Conservation (phyloP, 2,888 invertebrate species). For the Pseudococcus jackbeardsleyi region DNA sequence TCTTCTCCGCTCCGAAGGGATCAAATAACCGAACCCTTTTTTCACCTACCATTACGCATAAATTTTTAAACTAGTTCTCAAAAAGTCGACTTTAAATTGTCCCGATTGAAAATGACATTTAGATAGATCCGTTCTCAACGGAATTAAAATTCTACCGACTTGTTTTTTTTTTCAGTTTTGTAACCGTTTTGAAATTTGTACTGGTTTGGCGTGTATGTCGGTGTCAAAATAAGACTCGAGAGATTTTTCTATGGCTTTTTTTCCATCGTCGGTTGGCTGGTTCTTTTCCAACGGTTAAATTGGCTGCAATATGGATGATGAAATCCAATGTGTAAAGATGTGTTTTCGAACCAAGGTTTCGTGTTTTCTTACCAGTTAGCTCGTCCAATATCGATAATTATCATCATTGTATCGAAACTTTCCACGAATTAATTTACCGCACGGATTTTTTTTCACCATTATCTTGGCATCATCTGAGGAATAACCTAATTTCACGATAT, state of each 20-base stretch:
- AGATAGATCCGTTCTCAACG: conserved; percentile 37
- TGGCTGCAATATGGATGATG: not conserved
- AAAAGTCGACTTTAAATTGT: conserved; percentile 50
- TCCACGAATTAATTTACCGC: conserved; percentile 35
- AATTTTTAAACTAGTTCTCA: conserved; percentile 47
- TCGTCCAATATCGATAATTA: not conserved
- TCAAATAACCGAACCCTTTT: conserved; percentile 55
- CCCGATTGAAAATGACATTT: conserved; percentile 45
- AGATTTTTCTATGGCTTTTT: conserved; percentile 19
- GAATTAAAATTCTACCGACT: conserved; percentile 50
- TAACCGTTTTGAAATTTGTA: conserved; percentile 54
- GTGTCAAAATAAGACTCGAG: conserved; percentile 25
- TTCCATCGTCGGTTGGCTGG: not conserved
- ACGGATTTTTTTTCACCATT: not conserved
- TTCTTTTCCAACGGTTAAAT: conserved; percentile 7
- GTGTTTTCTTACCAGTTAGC: not conserved
- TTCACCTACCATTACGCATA: conserved; percentile 39
- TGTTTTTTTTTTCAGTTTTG: not conserved
- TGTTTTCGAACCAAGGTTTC: not conserved
- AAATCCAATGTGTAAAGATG: not conserved
- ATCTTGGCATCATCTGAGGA: not conserved
- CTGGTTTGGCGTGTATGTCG: conserved; percentile 20
- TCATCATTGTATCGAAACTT: not conserved
- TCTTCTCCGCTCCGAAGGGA: conserved; percentile 15
- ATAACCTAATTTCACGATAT: conserved; percentile 8